A percentile compares a stretch with the other conserved stretches of the same genome.
phyloP scores from a whole-genome alignment of 35 echinoderm and acorn worm species.

The Apostichopus parvimensis region DNA sequence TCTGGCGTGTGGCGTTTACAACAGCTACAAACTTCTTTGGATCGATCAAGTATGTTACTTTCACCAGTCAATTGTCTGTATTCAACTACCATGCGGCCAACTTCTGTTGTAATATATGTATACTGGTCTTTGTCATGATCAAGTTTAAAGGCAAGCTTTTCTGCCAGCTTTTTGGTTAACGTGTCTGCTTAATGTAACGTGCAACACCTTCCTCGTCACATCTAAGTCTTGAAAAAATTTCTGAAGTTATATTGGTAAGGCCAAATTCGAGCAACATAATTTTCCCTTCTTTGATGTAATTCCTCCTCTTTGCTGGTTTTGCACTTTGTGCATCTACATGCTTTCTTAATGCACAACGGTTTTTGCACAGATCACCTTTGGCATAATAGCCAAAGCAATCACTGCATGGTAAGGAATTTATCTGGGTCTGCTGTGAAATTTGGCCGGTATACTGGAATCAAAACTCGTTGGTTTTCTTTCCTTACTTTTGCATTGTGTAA shows the following conservation, averaged over 20 bases:
- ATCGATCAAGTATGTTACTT: conserved; percentile 62
- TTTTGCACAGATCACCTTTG: conserved; percentile 81
- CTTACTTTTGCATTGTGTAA: conserved; percentile 68
- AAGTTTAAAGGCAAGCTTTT: conserved; percentile 74
- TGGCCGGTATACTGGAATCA: conserved; percentile 80
- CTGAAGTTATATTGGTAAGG: conserved; percentile 38
- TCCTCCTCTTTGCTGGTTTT: background rate
- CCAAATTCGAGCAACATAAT: conserved; percentile 30
- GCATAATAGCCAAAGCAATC: conserved; percentile 74
- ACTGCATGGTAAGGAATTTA: conserved; percentile 78
- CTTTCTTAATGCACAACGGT: conserved; percentile 63
- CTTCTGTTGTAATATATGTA: conserved; percentile 64
- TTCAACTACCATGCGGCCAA: conserved; percentile 52
- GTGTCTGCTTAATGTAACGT: conserved; percentile 58
- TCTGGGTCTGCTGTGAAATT: conserved; percentile 68
- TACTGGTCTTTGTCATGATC: conserved; percentile 76
- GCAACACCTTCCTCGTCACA: conserved; percentile 67
- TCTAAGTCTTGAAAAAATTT: conserved; percentile 63
- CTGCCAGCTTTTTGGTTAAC: conserved; percentile 55
- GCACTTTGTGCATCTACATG: background rate
- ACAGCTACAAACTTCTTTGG: conserved; percentile 64
- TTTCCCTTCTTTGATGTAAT: conserved; percentile 35
- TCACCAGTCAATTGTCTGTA: conserved; percentile 56
- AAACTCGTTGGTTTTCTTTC: conserved; percentile 50
- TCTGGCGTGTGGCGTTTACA: conserved; percentile 60